Evolutionary conservation across 2,888 invertebrate genomes (phyloP), one percentile per base, ranked within the genome.

Genomic region (Trichopria drosophilae): DNA sequence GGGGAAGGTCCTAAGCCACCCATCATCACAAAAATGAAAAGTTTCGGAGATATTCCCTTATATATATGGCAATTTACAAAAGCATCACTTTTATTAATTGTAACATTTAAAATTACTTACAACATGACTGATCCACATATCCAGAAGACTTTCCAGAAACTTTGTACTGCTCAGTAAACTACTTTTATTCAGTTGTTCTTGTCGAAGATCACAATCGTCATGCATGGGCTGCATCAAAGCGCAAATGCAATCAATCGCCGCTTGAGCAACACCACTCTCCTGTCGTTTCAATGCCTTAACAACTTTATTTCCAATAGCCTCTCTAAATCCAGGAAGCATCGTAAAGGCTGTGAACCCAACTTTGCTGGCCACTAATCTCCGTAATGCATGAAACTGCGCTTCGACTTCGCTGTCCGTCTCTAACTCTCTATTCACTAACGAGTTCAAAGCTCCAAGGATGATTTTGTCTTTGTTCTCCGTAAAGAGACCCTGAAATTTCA

Each of bases 141-240:
- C 89, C 19, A 99, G 82, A 55, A 99, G 79, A 57, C 88, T 92
- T 68, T 98, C 95, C 23, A 99, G 80, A 79, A 99, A 99, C 41
- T 86, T 82, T 66, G 89, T 85, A 2, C 93, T 92, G 53, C 95
- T 91, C 42, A 99, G 80, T 67, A 99, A 84, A 59, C 94, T 93
- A 51, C 92, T 89, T 79, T 99, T 99, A 78, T 99, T 99, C 55
- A 97, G 80, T 76, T 99, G 99, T 72, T 99, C 99, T 77, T 97
- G 96, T 55, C 95, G 81, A 39, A 99, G 79, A 77, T 99, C 98
- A 64, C 94, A 96, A 73, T 97, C 93, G 59, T 92, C 88, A 69
- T 91, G 89, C 90, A 99, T 98, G 1, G 99, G 99, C 79, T 96
- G 97, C 93, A 99, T 93, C 19, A 99, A 81, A 12, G 98, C 94